These are phyloP conservation scores for Leptopilina syphax DNA, from an alignment of 2,888 invertebrate genomes.

Conservation along the genomic window DNA sequence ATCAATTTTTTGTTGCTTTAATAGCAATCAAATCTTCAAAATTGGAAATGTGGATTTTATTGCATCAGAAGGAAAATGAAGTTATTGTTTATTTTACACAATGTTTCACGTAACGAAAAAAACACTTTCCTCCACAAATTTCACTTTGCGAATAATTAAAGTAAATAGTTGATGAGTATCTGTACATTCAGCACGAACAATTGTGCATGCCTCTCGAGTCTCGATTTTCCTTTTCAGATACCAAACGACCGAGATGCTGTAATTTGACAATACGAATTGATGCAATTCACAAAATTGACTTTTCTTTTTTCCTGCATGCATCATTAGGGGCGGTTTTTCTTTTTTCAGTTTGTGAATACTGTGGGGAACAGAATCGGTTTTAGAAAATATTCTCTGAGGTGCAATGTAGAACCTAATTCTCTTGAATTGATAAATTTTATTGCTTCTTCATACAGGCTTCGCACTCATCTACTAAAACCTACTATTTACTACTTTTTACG, in stretches of 20 bases:
- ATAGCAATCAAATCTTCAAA: too few species aligned
- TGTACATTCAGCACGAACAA: not conserved
- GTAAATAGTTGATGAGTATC: slow-evolving; percentile 14
- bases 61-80: too few species aligned
- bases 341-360: not conserved
- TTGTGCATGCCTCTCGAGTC: slow-evolving; percentile 2
- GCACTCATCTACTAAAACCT: too few species aligned
- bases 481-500: too few species aligned
- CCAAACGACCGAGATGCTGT: not conserved
- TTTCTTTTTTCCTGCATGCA: not conserved
- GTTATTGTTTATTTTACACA: not conserved
- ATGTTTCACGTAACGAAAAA: not conserved
- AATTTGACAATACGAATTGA: not conserved
- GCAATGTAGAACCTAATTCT: too few species aligned
- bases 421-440: too few species aligned
- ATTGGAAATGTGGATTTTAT: too few species aligned
- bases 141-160: not conserved
- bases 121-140: slow-evolving; percentile 7
- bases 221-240: slow-evolving; percentile 14
- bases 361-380: too few species aligned
- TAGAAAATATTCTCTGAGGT: too few species aligned
- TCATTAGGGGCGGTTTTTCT: not conserved
- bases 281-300: not conserved
- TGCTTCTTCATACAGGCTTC: too few species aligned
- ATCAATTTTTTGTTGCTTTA: too few species aligned